Evolutionary conservation across 2,888 invertebrate genomes (phyloP), one percentile per base, ranked within the genome.

Genomic region (Macaria notata): DNA sequence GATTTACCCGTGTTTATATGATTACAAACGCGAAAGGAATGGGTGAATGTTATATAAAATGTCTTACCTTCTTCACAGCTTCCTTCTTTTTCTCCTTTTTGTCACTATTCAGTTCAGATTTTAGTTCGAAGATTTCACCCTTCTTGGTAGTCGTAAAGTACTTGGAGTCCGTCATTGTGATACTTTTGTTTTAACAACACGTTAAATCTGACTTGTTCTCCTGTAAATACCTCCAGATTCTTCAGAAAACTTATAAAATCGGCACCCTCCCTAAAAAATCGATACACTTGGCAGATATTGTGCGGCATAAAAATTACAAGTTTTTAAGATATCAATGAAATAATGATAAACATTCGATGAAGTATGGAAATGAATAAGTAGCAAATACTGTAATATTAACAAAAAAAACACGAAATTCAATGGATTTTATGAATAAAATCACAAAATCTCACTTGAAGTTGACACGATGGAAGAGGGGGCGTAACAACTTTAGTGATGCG

Each of bases 101-200:
- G 83, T 99, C 99, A 93, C 98, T 99, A 86, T 99, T 99, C 55
- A 99, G 92, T 87, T 99, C 99, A 4, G 98, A 98, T 86, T 99
- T 99, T 54, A 99, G 92, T 91, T 99, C 99, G 91, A 99, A 99
- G 80, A 99, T 99, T 92, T 99, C 99, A 72, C 99, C 99, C 88
- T 99, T 99, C 88, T 99, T 99, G 64, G 99, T 99, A 64, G 99
- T 99, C 6, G 99, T 99, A 85, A 99, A 99, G 92, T 99, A 99
- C 88, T 99, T 99, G 51, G 99, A 99, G 91, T 99, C 99, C 46
- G 99, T 99, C 99, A 99, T 99, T 66, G 77, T 88, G 69, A 31
- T 39, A 53, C 19, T 54, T 65, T 69, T 36, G 4, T 4, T n/a
- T 44, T 36, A 9, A 19, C 36, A 9, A n/a, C 9, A n/a, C 9